phyloP scores from a whole-genome alignment of 1,140 invertebrate species.

The Chymomyza costata region DNA sequence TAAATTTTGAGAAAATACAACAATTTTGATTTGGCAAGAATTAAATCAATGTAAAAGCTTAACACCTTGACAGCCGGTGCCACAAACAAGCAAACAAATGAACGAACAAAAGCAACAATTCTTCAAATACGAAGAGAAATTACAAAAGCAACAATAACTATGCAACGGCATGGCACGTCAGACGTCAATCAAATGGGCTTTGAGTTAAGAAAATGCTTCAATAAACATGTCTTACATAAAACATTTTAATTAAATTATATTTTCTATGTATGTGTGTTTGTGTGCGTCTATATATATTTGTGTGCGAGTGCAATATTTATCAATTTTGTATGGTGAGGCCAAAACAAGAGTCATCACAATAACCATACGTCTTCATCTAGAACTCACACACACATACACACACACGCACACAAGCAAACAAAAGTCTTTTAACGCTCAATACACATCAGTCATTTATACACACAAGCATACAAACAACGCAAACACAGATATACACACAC shows the following conservation, averaged over 20 bases:
- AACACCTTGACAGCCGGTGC: constrained; percentile 65
- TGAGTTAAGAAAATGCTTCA: constrained; percentile 65
- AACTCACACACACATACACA: constrained; percentile 29
- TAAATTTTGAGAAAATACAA: constrained; percentile 25
- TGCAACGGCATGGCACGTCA: constrained; percentile 33
- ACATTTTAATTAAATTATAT: constrained; percentile 73
- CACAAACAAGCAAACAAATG: constrained; percentile 57
- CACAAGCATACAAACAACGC: constrained; percentile 16
- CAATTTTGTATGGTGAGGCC: constrained; percentile 40
- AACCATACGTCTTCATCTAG: constrained; percentile 69
- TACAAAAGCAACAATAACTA: constrained; percentile 9
- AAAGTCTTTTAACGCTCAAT: constrained; percentile 67
- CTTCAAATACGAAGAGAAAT: too few species aligned
- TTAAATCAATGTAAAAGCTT: constrained; percentile 30
- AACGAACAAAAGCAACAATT: constrained; percentile 27
- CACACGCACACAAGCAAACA: constrained; percentile 42
- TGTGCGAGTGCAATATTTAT: constrained; percentile 63
- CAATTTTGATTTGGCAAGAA: constrained; percentile 11
- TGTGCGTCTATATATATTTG: background rate
- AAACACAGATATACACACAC: background rate
- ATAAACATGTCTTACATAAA: constrained; percentile 72
- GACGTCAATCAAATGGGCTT: constrained; percentile 62
- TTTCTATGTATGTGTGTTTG: constrained; percentile 29
- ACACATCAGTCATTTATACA: constrained; percentile 66
- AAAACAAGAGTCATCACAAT: constrained; percentile 66